These are phyloP conservation scores for Bombus confusus DNA, from an alignment of 1,140 invertebrate species.

Conservation along the genomic window DNA sequence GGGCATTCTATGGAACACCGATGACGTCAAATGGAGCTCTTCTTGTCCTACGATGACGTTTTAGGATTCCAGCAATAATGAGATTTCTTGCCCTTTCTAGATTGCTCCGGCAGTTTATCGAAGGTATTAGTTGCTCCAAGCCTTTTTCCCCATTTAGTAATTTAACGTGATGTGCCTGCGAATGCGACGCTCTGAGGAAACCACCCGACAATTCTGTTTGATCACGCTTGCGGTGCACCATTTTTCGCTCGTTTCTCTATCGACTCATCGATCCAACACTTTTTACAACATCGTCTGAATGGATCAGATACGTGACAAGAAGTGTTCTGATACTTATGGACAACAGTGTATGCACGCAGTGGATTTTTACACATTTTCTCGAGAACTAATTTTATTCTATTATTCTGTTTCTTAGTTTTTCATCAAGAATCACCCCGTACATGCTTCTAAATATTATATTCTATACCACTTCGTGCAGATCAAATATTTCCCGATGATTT, in stretches of 20 bases:
- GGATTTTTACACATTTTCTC: too few relatives aligned
- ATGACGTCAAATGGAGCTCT: not conserved
- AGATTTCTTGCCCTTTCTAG: slow-evolving; percentile 11
- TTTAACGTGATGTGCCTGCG: not conserved
- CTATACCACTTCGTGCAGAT: too few relatives aligned
- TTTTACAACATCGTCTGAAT: not conserved
- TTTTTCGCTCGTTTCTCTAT: not conserved
- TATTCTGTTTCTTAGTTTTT: too few relatives aligned
- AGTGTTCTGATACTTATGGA: too few relatives aligned
- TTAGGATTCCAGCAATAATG: slow-evolving; percentile 6
- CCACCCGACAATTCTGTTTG: not conserved
- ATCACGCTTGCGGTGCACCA: not conserved
- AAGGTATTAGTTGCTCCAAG: not conserved
- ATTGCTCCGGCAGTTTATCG: not conserved
- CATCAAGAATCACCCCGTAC: too few relatives aligned
- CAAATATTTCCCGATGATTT: not conserved
- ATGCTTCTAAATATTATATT: too few relatives aligned
- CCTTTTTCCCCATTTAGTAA: not conserved
- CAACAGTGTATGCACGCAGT: too few relatives aligned
- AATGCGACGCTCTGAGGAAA: not conserved
- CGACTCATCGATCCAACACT: not conserved
- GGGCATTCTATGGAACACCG: not conserved
- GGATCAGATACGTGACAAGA: too few relatives aligned
- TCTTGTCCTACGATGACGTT: slow-evolving; percentile 18
- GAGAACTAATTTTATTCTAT: too few relatives aligned